Evolutionary conservation across 2,888 invertebrate species (phyloP).

Genomic region (Willowsia nigromaculata): DNA sequence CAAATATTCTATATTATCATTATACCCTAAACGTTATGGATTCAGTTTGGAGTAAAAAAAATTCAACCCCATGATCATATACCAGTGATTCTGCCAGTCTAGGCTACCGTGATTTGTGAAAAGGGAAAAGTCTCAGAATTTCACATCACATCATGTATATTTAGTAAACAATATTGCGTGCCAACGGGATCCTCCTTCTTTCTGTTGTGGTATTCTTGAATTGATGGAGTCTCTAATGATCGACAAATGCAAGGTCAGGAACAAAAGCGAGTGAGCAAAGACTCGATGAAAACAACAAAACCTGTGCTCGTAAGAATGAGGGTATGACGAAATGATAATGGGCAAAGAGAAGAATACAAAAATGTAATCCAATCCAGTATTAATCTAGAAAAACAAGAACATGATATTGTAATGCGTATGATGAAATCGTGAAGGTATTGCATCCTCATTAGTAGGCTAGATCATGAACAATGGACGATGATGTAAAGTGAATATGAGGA

Average conservation of each 20-base stretch:
- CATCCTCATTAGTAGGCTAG: background rate
- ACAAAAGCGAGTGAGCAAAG: background rate
- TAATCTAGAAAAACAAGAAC: background rate
- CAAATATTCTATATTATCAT: too few species aligned
- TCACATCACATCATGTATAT: background rate
- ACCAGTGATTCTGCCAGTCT: too few species aligned
- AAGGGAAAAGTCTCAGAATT: too few species aligned
- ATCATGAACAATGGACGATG: background rate
- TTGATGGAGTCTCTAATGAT: background rate
- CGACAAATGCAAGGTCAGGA: conserved; percentile 19
- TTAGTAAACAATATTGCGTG: background rate
- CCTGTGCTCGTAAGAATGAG: background rate
- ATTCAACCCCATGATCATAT: too few species aligned
- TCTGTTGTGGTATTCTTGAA: background rate
- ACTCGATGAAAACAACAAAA: background rate
- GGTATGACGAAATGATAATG: background rate
- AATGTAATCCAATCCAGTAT: conserved; percentile 3
- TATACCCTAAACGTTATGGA: too few species aligned
- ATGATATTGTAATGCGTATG: background rate
- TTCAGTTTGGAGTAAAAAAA: too few species aligned
- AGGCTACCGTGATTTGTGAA: too few species aligned
- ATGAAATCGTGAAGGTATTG: background rate
- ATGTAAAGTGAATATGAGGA: too few species aligned
- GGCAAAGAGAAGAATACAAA: background rate
- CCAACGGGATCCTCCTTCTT: too few species aligned